These are phyloP conservation scores for Conops quadrifasciatus DNA, from an alignment of 2,888 invertebrate species.

Conservation along the genomic window DNA sequence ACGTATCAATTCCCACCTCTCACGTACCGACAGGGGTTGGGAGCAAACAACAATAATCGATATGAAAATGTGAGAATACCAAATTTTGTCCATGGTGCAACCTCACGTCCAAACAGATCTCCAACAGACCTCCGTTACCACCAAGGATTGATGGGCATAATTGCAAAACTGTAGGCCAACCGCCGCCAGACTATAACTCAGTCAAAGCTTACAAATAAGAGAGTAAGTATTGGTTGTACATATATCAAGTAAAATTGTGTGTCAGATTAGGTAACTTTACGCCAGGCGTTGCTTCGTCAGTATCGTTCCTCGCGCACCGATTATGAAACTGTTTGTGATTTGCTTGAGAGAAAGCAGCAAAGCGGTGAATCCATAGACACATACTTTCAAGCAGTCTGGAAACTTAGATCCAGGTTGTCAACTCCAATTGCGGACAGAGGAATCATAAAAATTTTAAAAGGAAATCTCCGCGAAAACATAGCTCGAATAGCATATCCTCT, in stretches of 20 bases:
- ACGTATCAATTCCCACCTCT: too few relatives aligned
- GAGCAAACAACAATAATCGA: too few relatives aligned
- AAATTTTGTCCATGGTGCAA: too few relatives aligned
- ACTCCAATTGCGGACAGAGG: slow-evolving; percentile 18
- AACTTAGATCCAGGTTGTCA: slow-evolving; percentile 19
- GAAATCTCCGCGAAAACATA: slow-evolving; percentile 13
- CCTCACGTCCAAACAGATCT: too few relatives aligned
- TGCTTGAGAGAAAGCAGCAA: slow-evolving; percentile 19
- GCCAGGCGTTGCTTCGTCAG: slow-evolving; percentile 10
- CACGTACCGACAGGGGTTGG: too few relatives aligned
- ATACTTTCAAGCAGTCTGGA: slow-evolving; percentile 27
- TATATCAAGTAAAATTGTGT: background rate
- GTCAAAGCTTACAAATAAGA: too few relatives aligned
- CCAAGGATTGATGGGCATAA: too few relatives aligned
- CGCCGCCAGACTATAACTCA: too few relatives aligned
- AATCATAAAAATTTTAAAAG: slow-evolving; percentile 32
- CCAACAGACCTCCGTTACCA: too few relatives aligned
- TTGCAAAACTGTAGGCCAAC: too few relatives aligned
- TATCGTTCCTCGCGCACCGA: slow-evolving; percentile 9
- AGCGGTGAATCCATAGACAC: slow-evolving; percentile 19
- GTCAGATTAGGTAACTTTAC: background rate
- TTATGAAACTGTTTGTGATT: slow-evolving; percentile 24
- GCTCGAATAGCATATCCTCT: slow-evolving; percentile 22
- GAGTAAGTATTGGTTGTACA: slow-evolving; percentile 22
- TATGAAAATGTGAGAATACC: too few relatives aligned